These are phyloP conservation scores for Orientallactaga bullata DNA, from an alignment of 2,113 vertebrate genomes.

Conservation along the genomic window DNA sequence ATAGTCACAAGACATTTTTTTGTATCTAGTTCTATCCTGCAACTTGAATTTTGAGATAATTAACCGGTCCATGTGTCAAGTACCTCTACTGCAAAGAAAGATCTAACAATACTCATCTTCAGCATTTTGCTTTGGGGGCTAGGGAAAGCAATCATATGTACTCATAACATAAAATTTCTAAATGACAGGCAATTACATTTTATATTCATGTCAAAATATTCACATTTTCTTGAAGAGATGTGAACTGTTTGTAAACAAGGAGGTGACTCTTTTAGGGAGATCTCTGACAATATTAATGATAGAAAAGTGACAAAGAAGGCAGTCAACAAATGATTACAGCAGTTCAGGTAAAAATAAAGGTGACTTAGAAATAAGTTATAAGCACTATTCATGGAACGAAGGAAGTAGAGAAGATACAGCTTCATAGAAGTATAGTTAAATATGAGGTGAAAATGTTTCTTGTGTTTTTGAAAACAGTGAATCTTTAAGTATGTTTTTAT, in stretches of 20 bases:
- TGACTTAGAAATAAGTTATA: neutral
- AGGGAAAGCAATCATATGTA: neutral
- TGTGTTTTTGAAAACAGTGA: neutral
- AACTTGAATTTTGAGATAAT: neutral
- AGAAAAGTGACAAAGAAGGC: neutral
- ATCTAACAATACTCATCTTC: neutral
- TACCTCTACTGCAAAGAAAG: neutral
- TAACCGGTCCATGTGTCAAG: neutral
- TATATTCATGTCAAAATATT: neutral
- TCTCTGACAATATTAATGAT: neutral
- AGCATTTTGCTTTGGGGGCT: neutral
- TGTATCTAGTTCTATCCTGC: conserved; percentile 6
- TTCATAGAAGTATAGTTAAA: neutral
- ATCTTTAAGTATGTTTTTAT: too few relatives aligned
- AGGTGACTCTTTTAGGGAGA: neutral
- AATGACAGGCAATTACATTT: neutral
- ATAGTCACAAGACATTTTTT: neutral
- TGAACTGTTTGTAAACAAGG: conserved; percentile 8
- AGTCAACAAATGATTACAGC: neutral
- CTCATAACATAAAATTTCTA: neutral
- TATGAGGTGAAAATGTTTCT: neutral
- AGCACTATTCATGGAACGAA: neutral
- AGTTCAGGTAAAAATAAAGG: neutral
- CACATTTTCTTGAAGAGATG: neutral
- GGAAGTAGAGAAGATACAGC: neutral